Evolutionary conservation across 2,797 vertebrate genomes (phyloP).

Genomic region (Catharus ustulatus): DNA sequence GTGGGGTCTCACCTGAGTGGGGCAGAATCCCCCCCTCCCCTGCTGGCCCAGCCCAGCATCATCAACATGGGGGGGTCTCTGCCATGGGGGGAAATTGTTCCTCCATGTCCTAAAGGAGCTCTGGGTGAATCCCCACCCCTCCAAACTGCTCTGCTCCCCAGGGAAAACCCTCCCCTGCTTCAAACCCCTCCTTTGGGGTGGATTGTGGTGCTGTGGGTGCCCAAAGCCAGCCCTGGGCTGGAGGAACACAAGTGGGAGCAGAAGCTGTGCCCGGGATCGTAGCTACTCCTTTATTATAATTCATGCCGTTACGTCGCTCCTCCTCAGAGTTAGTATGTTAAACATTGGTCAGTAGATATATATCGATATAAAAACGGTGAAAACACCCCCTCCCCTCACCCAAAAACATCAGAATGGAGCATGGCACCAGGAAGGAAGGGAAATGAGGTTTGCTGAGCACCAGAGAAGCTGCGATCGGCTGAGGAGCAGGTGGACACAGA

Average conservation of each 20-base stretch:
- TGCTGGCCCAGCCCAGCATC: not conserved
- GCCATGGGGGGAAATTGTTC: not conserved
- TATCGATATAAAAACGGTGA: conserved; percentile 65
- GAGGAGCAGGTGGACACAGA: not conserved
- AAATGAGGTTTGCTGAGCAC: conserved; percentile 15
- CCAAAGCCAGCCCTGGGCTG: not conserved
- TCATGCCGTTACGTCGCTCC: conserved; percentile 57
- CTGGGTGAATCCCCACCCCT: not conserved
- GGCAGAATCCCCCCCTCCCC: not conserved
- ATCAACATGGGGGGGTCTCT: rapidly evolving
- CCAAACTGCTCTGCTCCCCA: not conserved
- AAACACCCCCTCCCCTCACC: conserved; percentile 27
- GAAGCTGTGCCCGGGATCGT: conserved; percentile 4
- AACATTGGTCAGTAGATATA: conserved; percentile 64
- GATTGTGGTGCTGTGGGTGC: not conserved
- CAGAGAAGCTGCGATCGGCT: conserved; percentile 26
- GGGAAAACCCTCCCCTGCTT: not conserved
- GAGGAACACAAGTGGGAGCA: not conserved
- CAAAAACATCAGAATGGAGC: not conserved
- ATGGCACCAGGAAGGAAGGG: conserved; percentile 3
- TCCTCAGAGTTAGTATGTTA: conserved; percentile 66
- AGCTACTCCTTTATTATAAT: conserved; percentile 74
- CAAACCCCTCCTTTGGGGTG: not conserved
- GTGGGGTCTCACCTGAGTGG: not conserved
- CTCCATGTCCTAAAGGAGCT: not conserved